phyloP scores from a whole-genome alignment of 1,140 invertebrate species.

The Phthorimaea operculella region DNA sequence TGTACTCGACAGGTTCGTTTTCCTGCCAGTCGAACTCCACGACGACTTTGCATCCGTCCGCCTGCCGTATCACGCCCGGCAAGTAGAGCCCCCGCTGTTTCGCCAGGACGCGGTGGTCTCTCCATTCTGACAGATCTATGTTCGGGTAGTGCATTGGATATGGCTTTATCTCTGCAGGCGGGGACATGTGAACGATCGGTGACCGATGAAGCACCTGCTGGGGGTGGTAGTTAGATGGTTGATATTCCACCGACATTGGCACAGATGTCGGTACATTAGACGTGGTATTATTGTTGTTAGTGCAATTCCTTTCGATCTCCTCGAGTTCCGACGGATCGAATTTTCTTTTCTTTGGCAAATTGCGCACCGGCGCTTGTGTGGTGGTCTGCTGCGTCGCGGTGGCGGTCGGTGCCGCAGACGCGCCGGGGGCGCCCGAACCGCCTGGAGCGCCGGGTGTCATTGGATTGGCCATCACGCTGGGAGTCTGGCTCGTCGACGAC shows the following conservation, averaged over 20 bases:
- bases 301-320: conserved; percentile 67
- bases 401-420: conserved; percentile 22
- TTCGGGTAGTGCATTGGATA: conserved; percentile 51
- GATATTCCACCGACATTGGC: conserved; percentile 36
- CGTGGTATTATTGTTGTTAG: conserved; percentile 31
- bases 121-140: conserved; percentile 91
- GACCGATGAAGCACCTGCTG: conserved; percentile 42
- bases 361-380: conserved; percentile 69
- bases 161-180: conserved; percentile 37
- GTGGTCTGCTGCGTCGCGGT: conserved; percentile 43
- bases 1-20: conserved; percentile 72
- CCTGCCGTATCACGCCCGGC: conserved; percentile 80
- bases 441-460: conserved; percentile 48
- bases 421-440: conserved; percentile 28
- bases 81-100: conserved; percentile 84
- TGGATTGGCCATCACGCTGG: conserved; percentile 61
- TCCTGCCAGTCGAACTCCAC: conserved; percentile 78
- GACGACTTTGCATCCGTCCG: conserved; percentile 73
- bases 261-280: conserved; percentile 27
- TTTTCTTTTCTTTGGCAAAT: conserved; percentile 90
- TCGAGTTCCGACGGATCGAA: conserved; percentile 87
- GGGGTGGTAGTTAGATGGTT: conserved; percentile 29
- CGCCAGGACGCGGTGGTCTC: conserved; percentile 88
- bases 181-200: conserved; percentile 44
- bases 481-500: conserved; percentile 41